Base-by-base conservation (phyloP, 2,113 vertebrate species). In the Agelaius tricolor region DNA sequence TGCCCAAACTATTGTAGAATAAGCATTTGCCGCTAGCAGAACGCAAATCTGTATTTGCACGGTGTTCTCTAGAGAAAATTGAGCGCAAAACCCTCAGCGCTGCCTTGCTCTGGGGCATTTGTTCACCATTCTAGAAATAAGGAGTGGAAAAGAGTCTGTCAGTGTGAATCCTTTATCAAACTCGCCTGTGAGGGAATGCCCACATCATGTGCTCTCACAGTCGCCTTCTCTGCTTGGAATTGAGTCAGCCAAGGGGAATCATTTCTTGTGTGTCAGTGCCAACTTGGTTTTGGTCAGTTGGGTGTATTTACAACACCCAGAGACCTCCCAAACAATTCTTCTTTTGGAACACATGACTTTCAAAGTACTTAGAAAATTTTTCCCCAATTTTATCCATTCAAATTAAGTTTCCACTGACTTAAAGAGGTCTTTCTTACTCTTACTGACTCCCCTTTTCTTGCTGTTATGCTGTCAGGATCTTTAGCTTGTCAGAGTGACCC, bases 91-190 rank as follows among this genome's bases (percentile, higher is more conserved):
- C 49, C 54, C 43, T 87, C 76, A 58, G 46, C 0, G 0, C 55
- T 73, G 54, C 49, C 76, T 94, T 69, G 87, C 84, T 91, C 75
- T 74, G 59, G 79, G 90, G 83, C 67, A 55, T 86, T 95, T 93
- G 55, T 74, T 94, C 87, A 78, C 78, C 78, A 31, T 47, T 55
- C 51, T 73, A 80, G 87, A 94, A 93, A 77, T 37, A 88, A 90
- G 93, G 51, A 83, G 58, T 58, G 55, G 72, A 91, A 96, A 95
- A 77, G 62, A 57, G n/a, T 33, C 71, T 85, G 68, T 88, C 90
- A 85, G 59, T n/a, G 55, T 87, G 72, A 85, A 85, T 90, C 55
- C 39, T 80, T 63, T 85, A 59, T 59, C 58, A 66, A 37, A 75
- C 23, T 62, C 0, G 1, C 39, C 67, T 13, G 4, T 27, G 43